A percentile compares a stretch with the other conserved stretches of the same genome.
Conservation (phyloP, 2,888 invertebrate species). For the Drosophila leonis region DNA sequence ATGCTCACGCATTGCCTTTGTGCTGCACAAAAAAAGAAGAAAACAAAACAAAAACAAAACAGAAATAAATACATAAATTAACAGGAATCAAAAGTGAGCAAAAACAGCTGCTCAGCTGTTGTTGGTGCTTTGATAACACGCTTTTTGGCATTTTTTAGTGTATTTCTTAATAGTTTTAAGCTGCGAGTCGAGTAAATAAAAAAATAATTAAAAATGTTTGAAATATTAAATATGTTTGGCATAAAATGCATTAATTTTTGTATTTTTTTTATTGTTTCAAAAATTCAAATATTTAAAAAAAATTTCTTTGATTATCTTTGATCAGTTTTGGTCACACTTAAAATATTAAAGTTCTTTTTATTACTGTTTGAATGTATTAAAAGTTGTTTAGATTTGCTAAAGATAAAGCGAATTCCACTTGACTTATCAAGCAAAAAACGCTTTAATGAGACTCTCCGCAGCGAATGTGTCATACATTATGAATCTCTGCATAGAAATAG, state of each 20-base stretch:
- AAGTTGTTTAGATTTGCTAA: neutral
- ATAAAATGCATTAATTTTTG: neutral
- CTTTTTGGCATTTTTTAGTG: constrained; percentile 12
- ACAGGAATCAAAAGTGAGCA: constrained; percentile 2
- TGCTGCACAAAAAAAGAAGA: constrained; percentile 15
- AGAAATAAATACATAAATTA: constrained; percentile 2
- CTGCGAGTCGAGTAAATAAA: neutral
- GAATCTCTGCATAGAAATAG: neutral
- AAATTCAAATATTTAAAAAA: neutral
- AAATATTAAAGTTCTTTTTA: too few species aligned
- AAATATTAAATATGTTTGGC: neutral
- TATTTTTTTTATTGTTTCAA: neutral
- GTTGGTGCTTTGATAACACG: constrained; percentile 19
- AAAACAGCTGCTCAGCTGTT: constrained; percentile 42
- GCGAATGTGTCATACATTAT: neutral
- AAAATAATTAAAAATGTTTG: neutral
- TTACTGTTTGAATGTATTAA: neutral
- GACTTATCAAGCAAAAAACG: neutral
- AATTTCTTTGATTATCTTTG: too few species aligned
- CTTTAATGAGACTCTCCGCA: neutral
- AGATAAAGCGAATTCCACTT: neutral
- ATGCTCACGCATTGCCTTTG: constrained; percentile 28
- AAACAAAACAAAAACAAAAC: neutral
- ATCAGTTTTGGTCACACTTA: too few species aligned
- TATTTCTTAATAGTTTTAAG: neutral